Evolutionary conservation across 2,113 vertebrate species (phyloP).

Genomic region (Clarias gariepinus): DNA sequence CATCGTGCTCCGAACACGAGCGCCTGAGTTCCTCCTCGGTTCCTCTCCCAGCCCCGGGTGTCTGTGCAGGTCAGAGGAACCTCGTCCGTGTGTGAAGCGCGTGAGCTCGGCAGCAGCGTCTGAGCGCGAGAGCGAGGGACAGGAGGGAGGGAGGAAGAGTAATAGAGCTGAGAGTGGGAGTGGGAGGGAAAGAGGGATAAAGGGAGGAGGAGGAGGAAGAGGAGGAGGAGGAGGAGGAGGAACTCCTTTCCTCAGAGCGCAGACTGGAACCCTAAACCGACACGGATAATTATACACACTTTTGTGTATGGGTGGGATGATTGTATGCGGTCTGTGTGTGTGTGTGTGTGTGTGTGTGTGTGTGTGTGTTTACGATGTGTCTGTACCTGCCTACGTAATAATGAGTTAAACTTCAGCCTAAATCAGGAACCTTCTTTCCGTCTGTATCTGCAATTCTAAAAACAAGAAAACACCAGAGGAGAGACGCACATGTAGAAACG

Average conservation of each 20-base stretch:
- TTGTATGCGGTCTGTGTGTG: slow-evolving; percentile 35
- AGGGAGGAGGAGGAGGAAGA: background rate
- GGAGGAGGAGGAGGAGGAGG: slow-evolving; percentile 11
- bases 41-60: background rate
- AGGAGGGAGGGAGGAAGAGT: slow-evolving; percentile 21
- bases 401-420: slow-evolving; percentile 19
- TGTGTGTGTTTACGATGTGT: slow-evolving; percentile 33
- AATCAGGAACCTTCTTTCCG: slow-evolving; percentile 23
- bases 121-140: background rate
- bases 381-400: slow-evolving; percentile 38
- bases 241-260: slow-evolving; percentile 4
- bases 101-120: slow-evolving; percentile 2
- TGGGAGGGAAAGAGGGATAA: slow-evolving; percentile 22
- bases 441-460: background rate
- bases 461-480: background rate
- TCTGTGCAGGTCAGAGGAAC: slow-evolving; percentile 10
- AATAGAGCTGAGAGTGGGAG: slow-evolving; percentile 15
- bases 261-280: slow-evolving; percentile 40
- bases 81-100: background rate
- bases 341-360: slow-evolving; percentile 18
- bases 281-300: slow-evolving; percentile 54
- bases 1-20: slow-evolving; percentile 54
- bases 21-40: background rate
- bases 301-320: slow-evolving; percentile 51
- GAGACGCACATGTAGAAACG: background rate